phyloP scores from a whole-genome alignment of 2,888 invertebrate species.

The Diachrysia chrysitis region DNA sequence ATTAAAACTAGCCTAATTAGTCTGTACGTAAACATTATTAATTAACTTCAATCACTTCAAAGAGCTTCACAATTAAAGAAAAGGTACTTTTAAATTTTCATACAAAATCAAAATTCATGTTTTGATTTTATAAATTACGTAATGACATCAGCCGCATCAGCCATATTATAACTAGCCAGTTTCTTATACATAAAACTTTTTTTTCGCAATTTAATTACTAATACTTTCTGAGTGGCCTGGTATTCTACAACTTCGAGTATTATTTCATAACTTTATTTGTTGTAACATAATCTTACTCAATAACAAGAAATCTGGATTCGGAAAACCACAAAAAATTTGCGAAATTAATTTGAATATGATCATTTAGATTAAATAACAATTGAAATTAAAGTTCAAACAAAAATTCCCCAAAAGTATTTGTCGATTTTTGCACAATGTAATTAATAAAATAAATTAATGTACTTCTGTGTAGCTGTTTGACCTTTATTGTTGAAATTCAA shows the following conservation, averaged over 20 bases:
- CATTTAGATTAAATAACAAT: not conserved
- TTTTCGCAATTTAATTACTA: no score
- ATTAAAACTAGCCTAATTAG: not conserved
- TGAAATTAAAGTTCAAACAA: not conserved
- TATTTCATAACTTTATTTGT: no score
- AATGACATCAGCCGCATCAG: no score
- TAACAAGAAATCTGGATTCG: not conserved
- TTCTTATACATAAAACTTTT: no score
- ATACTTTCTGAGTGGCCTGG: no score
- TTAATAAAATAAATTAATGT: not conserved
- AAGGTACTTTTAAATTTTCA: not conserved
- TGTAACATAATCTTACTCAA: no score
- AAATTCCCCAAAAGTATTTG: not conserved
- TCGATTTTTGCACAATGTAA: not conserved
- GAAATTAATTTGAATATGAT: not conserved
- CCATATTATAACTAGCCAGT: no score
- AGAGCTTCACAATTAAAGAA: constrained; percentile 11
- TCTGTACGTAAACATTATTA: constrained; percentile 18
- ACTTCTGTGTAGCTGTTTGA: not conserved
- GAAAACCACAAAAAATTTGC: not conserved
- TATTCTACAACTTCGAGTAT: no score
- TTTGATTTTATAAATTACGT: no score
- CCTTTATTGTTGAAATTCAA: no score
- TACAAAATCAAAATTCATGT: no score
- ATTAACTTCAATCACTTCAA: constrained; percentile 15